Conservation (phyloP, 2,113 vertebrate genomes). For the Dromiciops gliroides region DNA sequence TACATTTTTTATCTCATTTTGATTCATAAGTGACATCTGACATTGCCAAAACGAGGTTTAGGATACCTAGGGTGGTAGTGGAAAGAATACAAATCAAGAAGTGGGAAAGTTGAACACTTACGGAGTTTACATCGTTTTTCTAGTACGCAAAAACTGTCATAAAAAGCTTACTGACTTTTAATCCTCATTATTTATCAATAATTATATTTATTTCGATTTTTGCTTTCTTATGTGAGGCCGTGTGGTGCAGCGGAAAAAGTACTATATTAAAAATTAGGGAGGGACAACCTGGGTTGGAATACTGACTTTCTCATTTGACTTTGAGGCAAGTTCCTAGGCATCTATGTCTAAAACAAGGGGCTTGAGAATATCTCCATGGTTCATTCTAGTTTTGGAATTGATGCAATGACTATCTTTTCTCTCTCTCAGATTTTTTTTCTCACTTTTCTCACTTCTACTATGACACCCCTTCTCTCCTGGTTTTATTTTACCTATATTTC, state of each 20-base stretch:
- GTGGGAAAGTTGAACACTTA: not conserved
- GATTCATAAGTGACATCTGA: slow-evolving; percentile 46
- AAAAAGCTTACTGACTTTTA: not conserved
- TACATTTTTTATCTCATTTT: slow-evolving; percentile 12
- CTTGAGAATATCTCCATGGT: not conserved
- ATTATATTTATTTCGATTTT: not conserved
- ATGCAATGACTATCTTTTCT: not conserved
- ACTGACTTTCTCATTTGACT: not conserved
- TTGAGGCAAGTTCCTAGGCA: not conserved
- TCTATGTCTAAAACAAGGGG: not conserved
- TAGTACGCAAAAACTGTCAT: slow-evolving; percentile 9
- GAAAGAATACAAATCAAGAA: slow-evolving; percentile 35
- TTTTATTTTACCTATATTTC: not conserved
- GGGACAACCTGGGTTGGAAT: not conserved
- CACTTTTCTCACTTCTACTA: not conserved
- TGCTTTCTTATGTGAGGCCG: not conserved
- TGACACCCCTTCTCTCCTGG: not conserved
- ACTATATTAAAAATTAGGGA: not conserved
- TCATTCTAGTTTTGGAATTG: not conserved
- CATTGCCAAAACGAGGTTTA: slow-evolving; percentile 27
- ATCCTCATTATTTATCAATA: not conserved
- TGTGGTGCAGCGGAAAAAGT: not conserved
- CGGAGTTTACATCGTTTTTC: not conserved
- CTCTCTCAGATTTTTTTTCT: not conserved
- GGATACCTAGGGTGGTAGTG: slow-evolving; percentile 10